phyloP scores from a whole-genome alignment of 2,888 invertebrate species.

The Chelonus formosanus region DNA sequence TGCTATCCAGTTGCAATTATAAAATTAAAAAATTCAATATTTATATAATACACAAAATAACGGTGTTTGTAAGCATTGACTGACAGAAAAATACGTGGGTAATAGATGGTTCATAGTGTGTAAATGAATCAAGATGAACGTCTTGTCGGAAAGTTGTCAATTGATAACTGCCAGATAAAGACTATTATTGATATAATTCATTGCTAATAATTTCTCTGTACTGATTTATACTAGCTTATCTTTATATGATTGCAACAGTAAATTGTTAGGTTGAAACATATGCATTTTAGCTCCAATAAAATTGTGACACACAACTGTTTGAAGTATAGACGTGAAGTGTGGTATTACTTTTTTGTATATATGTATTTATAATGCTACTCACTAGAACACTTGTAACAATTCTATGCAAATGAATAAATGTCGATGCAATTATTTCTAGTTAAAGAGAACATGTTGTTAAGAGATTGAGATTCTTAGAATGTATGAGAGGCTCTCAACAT shows the following conservation, averaged over 20 bases:
- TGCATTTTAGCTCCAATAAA: no score
- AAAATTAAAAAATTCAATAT: no score
- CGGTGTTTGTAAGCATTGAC: no score
- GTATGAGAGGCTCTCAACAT: slow-evolving; percentile 31
- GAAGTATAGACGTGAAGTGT: no score
- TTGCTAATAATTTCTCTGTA: slow-evolving; percentile 8
- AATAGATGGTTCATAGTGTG: slow-evolving; percentile 8
- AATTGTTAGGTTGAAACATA: no score
- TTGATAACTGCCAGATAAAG: slow-evolving; percentile 26
- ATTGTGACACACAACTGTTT: no score
- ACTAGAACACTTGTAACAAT: slow-evolving; percentile 5
- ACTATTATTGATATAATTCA: slow-evolving; percentile 27
- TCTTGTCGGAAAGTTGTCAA: slow-evolving; percentile 29
- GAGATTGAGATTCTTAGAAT: slow-evolving; percentile 42
- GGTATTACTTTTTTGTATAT: no score
- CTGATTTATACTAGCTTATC: background rate
- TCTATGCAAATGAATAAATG: slow-evolving; percentile 36
- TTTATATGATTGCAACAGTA: no score
- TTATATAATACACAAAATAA: no score
- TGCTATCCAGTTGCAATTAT: no score
- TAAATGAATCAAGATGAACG: slow-evolving; percentile 20
- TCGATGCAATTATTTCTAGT: slow-evolving; percentile 35
- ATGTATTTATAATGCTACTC: background rate
- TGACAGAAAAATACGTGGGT: background rate
- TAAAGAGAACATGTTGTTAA: slow-evolving; percentile 40